Evolutionary conservation across 2,797 vertebrate species (phyloP).

Genomic region (Crenuchus spilurus): DNA sequence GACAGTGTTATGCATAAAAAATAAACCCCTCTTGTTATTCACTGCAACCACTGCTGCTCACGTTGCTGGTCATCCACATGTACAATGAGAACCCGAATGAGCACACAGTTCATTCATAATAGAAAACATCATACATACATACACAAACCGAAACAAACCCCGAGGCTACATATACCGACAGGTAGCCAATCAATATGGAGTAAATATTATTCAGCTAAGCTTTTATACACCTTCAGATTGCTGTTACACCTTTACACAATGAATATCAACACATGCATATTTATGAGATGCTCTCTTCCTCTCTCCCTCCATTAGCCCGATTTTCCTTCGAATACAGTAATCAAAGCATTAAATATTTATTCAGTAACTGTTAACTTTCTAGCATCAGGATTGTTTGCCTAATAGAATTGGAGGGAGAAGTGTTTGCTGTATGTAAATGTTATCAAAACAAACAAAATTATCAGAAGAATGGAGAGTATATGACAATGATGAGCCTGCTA

Average conservation of each 20-base stretch:
- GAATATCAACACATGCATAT: conserved; percentile 79
- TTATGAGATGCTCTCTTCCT: conserved; percentile 63
- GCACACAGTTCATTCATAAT: no score
- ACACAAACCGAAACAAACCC: neutral
- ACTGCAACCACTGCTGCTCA: no score
- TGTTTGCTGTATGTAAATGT: neutral
- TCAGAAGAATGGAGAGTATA: neutral
- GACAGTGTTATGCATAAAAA: no score
- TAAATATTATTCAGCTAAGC: neutral
- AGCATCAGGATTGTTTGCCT: neutral
- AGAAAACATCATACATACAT: no score
- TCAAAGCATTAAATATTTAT: conserved; percentile 66
- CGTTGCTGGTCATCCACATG: no score
- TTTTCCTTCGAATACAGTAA: conserved; percentile 51
- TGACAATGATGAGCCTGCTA: neutral
- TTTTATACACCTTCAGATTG: neutral
- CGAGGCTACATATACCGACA: neutral
- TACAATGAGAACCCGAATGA: no score
- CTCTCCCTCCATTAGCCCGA: conserved; percentile 36
- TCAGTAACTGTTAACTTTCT: conserved; percentile 55
- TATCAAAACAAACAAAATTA: conserved; percentile 17
- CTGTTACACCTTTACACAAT: conserved; percentile 37
- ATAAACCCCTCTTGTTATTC: no score
- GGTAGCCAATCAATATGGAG: neutral
- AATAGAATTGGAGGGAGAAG: neutral